A percentile compares a stretch with the other conserved stretches of the same genome.
phyloP scores from a whole-genome alignment of 2,888 invertebrate species.

The Lottia scabra region DNA sequence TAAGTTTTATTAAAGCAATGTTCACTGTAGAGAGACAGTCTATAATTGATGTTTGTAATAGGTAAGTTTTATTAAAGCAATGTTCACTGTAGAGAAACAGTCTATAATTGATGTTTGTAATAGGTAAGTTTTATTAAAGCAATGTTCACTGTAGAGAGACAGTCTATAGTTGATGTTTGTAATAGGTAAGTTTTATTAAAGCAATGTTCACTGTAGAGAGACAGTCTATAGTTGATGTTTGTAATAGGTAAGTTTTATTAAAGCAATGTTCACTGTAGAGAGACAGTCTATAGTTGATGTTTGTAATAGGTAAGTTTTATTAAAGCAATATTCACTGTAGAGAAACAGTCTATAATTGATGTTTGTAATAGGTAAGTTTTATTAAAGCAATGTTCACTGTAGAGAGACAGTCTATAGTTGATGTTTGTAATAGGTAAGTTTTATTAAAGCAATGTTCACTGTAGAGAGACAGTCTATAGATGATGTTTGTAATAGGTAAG shows the following conservation, averaged over 20 bases:
- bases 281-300: slow-evolving; percentile 79
- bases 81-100: slow-evolving; percentile 79
- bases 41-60: slow-evolving; percentile 77
- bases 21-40: slow-evolving; percentile 80
- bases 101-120: slow-evolving; percentile 80
- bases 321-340: slow-evolving; percentile 82
- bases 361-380: slow-evolving; percentile 74
- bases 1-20: too few species aligned
- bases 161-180: slow-evolving; percentile 79
- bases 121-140: slow-evolving; percentile 57
- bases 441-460: too few species aligned
- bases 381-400: slow-evolving; percentile 84
- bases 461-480: slow-evolving; percentile 80
- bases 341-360: slow-evolving; percentile 77
- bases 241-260: slow-evolving; percentile 72
- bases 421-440: slow-evolving; percentile 74
- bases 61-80: too few species aligned
- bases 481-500: slow-evolving; percentile 74
- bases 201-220: slow-evolving; percentile 81
- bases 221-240: slow-evolving; percentile 79
- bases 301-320: slow-evolving; percentile 72
- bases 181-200: slow-evolving; percentile 70
- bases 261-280: slow-evolving; percentile 81
- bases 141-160: slow-evolving; percentile 80
- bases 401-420: slow-evolving; percentile 78